phyloP scores from a whole-genome alignment of 92 coral and sea anemone genomes.

The Phenganax marumi region DNA sequence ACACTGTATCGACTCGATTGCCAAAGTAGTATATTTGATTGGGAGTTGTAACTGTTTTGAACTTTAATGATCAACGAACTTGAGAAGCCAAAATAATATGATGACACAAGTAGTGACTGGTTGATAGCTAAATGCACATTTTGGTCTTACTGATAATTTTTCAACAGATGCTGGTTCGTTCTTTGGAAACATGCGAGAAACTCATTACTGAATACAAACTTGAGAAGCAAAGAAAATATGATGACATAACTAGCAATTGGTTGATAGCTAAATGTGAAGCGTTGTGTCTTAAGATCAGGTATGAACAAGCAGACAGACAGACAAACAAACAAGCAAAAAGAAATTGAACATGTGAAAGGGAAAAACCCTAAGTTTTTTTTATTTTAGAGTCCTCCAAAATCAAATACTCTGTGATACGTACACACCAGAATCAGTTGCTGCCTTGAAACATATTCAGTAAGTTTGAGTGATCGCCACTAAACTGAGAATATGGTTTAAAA shows the following conservation, averaged over 20 bases:
- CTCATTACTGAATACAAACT: constrained; percentile 82
- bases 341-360: too few species aligned
- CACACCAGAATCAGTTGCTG: constrained; percentile 75
- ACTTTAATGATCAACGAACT: too few species aligned
- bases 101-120: too few species aligned
- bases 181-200: constrained; percentile 71
- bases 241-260: constrained; percentile 85
- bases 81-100: too few species aligned
- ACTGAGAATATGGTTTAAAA: background rate
- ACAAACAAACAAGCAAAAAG: background rate
- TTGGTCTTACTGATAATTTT: background rate
- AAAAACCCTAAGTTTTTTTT: background rate
- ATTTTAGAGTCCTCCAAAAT: constrained; percentile 80
- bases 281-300: constrained; percentile 92
- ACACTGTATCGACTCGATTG: background rate
- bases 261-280: constrained; percentile 91
- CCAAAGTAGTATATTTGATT: background rate
- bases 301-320: constrained; percentile 1
- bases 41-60: background rate
- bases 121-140: background rate
- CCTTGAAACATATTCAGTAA: constrained; percentile 82
- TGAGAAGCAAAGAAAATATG: constrained; percentile 72
- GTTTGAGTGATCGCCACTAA: background rate
- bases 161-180: constrained; percentile 70
- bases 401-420: constrained; percentile 90